Evolutionary conservation across 2,113 vertebrate species (phyloP).

Genomic region (Marmota flaviventris): DNA sequence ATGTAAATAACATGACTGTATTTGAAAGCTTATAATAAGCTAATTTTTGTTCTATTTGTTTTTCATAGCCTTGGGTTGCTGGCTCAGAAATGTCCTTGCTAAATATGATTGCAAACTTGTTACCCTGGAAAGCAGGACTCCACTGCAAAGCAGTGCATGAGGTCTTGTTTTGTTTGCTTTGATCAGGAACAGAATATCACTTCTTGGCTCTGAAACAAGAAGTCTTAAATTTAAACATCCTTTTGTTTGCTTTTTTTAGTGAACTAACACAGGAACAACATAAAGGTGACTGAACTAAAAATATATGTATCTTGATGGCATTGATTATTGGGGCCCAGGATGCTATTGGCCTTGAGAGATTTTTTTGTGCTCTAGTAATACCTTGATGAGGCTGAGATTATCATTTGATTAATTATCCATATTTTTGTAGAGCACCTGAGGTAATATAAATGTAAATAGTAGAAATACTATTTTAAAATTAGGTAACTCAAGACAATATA

Average conservation of each 20-base stretch:
- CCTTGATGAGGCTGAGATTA: neutral
- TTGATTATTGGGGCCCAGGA: neutral
- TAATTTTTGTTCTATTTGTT: conserved; percentile 50
- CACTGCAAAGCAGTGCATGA: neutral
- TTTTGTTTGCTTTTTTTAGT: conserved; percentile 69
- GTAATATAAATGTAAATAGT: conserved; percentile 39
- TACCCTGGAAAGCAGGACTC: neutral
- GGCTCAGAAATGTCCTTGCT: conserved; percentile 57
- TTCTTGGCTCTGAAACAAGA: conserved; percentile 63
- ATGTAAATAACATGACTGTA: conserved; percentile 26
- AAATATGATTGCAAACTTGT: conserved; percentile 9
- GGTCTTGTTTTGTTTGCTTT: conserved; percentile 70
- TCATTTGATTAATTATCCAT: conserved; percentile 33
- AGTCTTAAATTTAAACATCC: conserved; percentile 64
- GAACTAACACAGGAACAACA: conserved; percentile 35
- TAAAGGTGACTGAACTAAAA: conserved; percentile 31
- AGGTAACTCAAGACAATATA: neutral
- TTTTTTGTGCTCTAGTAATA: neutral
- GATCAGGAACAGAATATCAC: conserved; percentile 59
- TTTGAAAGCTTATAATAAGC: conserved; percentile 18
- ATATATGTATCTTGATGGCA: neutral
- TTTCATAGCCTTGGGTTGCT: conserved; percentile 40
- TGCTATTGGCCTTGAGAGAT: neutral
- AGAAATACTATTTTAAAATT: conserved; percentile 6
- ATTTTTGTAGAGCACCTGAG: conserved; percentile 19